Evolutionary conservation across 2,797 vertebrate species (phyloP), one percentile per base, ranked within the genome.

Genomic region (Oreochromis grahami): DNA sequence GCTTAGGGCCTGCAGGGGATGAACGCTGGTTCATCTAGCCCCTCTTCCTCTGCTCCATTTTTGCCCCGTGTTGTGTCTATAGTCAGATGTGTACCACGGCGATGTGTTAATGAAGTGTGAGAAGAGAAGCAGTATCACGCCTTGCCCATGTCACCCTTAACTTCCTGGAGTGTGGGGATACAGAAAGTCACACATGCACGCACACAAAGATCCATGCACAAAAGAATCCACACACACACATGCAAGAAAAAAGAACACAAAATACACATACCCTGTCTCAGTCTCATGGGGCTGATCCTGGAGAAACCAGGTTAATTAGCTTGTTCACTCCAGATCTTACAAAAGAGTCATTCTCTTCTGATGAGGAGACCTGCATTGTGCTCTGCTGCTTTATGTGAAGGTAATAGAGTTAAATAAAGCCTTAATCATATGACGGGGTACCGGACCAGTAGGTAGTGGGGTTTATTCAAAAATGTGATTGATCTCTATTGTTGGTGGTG

Each of bases 81-180:
- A 84, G 78, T 94, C 90, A 85, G 88, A 88, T 92, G 87, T 91
- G 86, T 84, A 82, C 85, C 96, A 95, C 94, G 85, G 12, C 58
- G 15, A 88, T 92, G 96, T 97, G 96, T 96, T 98, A 98, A 98
- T 98, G 97, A 98, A 97, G 97, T 98, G 97, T 96, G 96, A 98
- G 97, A 97, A 97, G 96, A 96, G 96, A 95, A 93, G 96, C 96
- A 96, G 96, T 95, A 95, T 96, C 96, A 96, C 85, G 94, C 97
- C 96, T 97, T 94, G 92, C 90, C 93, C 89, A 84, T 91, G 97
- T 97, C 95, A 88, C 87, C 89, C 86, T 84, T 52, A 32, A 55
- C 88, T 91, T 93, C 90, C 89, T 3, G 77, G 89, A 87, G 91
- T 51, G 84, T 29, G 78, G 72, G 79, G 81, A 82, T 83, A 80